Percentiles rank a stretch among this genome's conserved stretches.
These are phyloP conservation scores for Lytechinus variegatus DNA, from an alignment of 35 echinoderm and acorn worm genomes.

Conservation along the genomic window DNA sequence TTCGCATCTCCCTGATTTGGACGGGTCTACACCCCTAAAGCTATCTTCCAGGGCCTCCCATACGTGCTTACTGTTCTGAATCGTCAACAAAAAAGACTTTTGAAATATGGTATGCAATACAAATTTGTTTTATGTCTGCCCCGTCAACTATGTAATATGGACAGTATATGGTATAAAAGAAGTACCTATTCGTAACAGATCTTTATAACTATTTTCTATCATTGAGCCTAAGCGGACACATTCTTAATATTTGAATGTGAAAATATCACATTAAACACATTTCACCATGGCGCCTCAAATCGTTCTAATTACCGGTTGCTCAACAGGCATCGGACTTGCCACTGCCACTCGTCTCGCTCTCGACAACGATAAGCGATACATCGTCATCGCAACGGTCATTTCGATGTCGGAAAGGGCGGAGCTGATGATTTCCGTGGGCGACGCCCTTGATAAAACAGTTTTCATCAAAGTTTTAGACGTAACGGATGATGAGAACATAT, in stretches of 20 bases:
- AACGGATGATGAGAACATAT: conserved; percentile 16
- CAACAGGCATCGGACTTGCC: conserved; percentile 51
- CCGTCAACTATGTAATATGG: too few relatives aligned
- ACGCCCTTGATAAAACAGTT: conserved; percentile 27
- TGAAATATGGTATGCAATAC: too few relatives aligned
- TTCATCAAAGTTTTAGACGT: conserved; percentile 55
- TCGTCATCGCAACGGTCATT: conserved; percentile 34
- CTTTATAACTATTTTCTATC: too few relatives aligned
- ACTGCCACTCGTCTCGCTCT: conserved; percentile 12
- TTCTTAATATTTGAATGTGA: background rate
- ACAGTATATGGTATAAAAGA: too few relatives aligned
- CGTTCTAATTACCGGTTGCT: conserved; percentile 54
- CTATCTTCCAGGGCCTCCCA: too few relatives aligned
- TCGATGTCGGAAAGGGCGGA: conserved; percentile 25
- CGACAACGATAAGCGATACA: conserved; percentile 48
- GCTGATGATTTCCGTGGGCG: conserved; percentile 41
- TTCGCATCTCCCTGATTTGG: too few relatives aligned
- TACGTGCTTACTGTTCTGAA: too few relatives aligned
- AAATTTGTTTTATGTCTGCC: too few relatives aligned
- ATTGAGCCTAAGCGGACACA: background rate
- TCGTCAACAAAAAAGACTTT: too few relatives aligned
- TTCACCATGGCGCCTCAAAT: background rate
- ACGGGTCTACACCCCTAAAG: too few relatives aligned
- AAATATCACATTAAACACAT: background rate
- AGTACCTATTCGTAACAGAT: too few relatives aligned